Evolutionary conservation across 2,113 vertebrate species (phyloP), one percentile per base, ranked within the genome.

Genomic region (Regulus satrapa): DNA sequence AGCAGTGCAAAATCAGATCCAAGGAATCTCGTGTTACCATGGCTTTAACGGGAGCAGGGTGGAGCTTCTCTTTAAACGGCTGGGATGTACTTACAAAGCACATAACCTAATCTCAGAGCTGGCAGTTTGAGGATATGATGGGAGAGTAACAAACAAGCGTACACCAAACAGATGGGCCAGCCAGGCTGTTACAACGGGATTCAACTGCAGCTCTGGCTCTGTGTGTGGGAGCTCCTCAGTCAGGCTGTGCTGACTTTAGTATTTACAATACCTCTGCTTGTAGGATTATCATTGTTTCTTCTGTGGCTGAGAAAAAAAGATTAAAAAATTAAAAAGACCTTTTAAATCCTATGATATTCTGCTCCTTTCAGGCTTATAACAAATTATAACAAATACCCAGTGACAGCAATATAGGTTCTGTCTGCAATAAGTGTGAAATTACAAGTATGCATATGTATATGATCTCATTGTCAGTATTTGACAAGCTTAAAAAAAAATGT

Each of bases 101-200:
- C 55, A 59, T 5, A 93, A 55, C 76, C 79, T 74, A 73, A n/a
- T 72, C 26, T 36, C 59, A 32, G 78, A 46, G 69, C 87, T 92
- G 85, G 76, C 74, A 91, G 48, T 85, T 67, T 64, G 80, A 94
- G 84, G 68, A 55, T 31, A 55, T 5, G 64, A 87, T 48, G 76
- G 78, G 77, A 85, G 89, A 93, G 80, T 51, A 91, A 89, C 63
- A 89, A 94, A 78, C 62, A 92, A 85, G 78, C 1, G 0, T 72
- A 79, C 80, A 89, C 71, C 54, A 83, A 88, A 84, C 87, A 96
- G 92, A 94, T 96, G 93, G 93, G 90, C 79, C 55, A 92, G 78
- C 40, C 88, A 92, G 88, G 40, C 89, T 96, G 89, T 63, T 96
- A 90, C 72, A 93, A 73, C 1, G 1, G 84, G 75, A 75, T 80